Evolutionary conservation across 2,888 invertebrate genomes (phyloP).

Genomic region (Neoscelio sp.): DNA sequence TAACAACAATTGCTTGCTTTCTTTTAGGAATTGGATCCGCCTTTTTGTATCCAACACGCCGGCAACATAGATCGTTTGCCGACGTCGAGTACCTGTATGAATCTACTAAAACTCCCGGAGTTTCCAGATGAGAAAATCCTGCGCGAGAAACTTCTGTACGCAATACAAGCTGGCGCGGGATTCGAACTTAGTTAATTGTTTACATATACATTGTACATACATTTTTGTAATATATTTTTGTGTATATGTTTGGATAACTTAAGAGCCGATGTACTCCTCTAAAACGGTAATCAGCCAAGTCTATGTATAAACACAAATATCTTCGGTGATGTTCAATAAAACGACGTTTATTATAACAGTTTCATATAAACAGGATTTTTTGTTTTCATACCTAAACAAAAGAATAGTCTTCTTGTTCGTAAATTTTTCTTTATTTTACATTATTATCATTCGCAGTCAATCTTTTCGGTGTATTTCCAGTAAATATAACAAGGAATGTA

Average conservation of each 20-base stretch:
- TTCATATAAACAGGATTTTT: slow-evolving; percentile 23
- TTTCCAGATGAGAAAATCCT: slow-evolving; percentile 91
- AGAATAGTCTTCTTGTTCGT: neutral
- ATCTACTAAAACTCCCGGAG: slow-evolving; percentile 97
- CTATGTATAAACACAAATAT: slow-evolving; percentile 54
- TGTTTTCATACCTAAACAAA: neutral
- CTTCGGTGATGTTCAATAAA: slow-evolving; percentile 62
- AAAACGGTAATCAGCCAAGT: slow-evolving; percentile 40
- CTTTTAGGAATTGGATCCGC: slow-evolving; percentile 94
- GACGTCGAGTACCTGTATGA: slow-evolving; percentile 99
- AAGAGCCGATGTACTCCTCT: slow-evolving; percentile 61
- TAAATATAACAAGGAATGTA: slow-evolving; percentile 63
- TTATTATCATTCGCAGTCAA: slow-evolving; percentile 26
- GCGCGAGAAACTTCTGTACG: slow-evolving; percentile 93
- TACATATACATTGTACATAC: slow-evolving; percentile 57
- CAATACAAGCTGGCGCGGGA: slow-evolving; percentile 97
- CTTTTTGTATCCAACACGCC: slow-evolving; percentile 97
- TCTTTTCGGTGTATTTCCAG: slow-evolving; percentile 18
- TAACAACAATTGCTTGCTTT: slow-evolving; percentile 1
- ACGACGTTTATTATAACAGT: slow-evolving; percentile 55
- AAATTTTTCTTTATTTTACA: slow-evolving; percentile 18
- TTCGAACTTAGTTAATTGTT: slow-evolving; percentile 94
- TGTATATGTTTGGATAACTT: slow-evolving; percentile 66
- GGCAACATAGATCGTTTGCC: slow-evolving; percentile 96
- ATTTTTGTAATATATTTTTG: slow-evolving; percentile 68